phyloP scores from a whole-genome alignment of 1,140 invertebrate species.

The Drusus annulatus region DNA sequence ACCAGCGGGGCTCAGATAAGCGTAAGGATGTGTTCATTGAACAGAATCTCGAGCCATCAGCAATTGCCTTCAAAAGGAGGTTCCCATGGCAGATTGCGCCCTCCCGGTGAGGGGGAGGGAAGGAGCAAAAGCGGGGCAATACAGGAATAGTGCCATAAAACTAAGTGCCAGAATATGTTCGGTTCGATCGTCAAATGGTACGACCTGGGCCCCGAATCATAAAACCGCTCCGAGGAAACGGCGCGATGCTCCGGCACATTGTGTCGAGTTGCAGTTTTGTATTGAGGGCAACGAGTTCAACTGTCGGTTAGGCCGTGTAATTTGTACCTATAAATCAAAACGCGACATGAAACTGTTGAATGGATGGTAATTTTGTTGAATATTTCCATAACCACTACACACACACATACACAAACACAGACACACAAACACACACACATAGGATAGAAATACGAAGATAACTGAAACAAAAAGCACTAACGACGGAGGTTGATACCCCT shows the following conservation, averaged over 20 bases:
- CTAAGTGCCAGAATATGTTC: constrained; percentile 53
- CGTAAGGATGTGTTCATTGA: constrained; percentile 7
- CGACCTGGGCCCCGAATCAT: constrained; percentile 18
- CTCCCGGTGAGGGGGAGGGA: neutral
- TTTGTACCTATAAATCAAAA: neutral
- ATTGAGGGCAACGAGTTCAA: neutral
- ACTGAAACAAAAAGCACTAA: too few species aligned
- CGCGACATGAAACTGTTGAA: too few species aligned
- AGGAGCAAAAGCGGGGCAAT: neutral
- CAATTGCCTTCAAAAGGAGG: neutral
- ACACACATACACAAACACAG: too few species aligned
- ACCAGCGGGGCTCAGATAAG: neutral
- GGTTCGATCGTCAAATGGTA: constrained; percentile 45
- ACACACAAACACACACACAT: too few species aligned
- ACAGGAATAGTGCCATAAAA: constrained; percentile 49
- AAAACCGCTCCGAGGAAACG: constrained; percentile 7
- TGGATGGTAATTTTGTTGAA: too few species aligned
- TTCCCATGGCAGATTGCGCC: neutral
- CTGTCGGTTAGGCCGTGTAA: neutral
- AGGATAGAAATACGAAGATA: too few species aligned
- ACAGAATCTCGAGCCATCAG: neutral
- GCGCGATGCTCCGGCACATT: too few species aligned
- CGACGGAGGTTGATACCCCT: too few species aligned
- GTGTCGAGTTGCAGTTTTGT: too few species aligned
- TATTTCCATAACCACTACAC: too few species aligned